phyloP scores from a whole-genome alignment of 2,113 vertebrate genomes.

The Actenoides lindsayi region DNA sequence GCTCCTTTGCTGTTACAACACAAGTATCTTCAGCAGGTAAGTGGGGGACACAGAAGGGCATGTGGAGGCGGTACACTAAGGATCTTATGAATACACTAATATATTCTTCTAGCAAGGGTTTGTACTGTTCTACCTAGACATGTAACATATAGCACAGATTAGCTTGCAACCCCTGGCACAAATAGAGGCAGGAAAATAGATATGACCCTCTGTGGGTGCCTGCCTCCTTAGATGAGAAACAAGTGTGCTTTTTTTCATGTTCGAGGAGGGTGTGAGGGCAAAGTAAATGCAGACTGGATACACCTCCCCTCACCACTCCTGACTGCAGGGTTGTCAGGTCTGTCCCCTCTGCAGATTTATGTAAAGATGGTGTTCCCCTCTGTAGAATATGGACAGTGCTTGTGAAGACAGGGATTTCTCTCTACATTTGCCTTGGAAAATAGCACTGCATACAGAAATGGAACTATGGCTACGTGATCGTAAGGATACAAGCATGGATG shows the following conservation, averaged over 20 bases:
- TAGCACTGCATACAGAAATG: accelerated
- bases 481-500: neutral
- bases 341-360: neutral
- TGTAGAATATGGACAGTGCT: neutral
- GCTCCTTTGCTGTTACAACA: neutral
- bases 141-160: neutral
- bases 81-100: neutral
- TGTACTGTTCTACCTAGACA: neutral
- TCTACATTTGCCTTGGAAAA: neutral
- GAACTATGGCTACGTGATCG: neutral
- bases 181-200: neutral
- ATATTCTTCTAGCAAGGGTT: neutral
- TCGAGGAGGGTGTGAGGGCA: neutral
- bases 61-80: accelerated
- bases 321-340: neutral
- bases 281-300: neutral
- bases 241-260: neutral
- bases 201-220: neutral
- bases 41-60: slow-evolving; percentile 15
- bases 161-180: neutral
- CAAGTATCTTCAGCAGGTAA: neutral
- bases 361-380: neutral
- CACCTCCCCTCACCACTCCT: neutral
- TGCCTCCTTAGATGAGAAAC: neutral
- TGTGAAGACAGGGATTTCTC: neutral